Percentiles rank a stretch among this genome's conserved stretches.
Evolutionary conservation across 2,113 vertebrate genomes (phyloP).

Genomic region (Cyprinus carpio): DNA sequence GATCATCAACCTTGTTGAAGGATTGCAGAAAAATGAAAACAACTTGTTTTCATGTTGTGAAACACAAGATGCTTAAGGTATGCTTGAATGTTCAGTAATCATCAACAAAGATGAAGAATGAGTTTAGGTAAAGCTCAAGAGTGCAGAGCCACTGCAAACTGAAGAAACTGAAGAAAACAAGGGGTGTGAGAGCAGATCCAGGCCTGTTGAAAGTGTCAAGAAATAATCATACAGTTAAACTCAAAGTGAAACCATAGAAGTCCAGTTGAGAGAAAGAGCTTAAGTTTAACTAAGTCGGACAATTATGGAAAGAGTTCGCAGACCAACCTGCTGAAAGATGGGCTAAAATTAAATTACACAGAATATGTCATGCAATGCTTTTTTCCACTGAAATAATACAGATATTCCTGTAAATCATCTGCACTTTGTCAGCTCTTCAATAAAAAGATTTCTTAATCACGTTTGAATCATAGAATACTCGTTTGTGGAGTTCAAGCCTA

Average conservation of each 20-base stretch:
- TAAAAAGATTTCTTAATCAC: background rate
- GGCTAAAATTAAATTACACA: background rate
- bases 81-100: conserved; percentile 9
- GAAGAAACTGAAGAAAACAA: background rate
- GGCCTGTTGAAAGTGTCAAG: background rate
- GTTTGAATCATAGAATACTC: background rate
- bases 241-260: background rate
- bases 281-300: background rate
- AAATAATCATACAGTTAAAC: background rate
- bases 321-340: background rate
- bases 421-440: background rate
- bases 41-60: background rate
- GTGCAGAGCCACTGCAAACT: background rate
- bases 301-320: background rate
- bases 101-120: conserved; percentile 3
- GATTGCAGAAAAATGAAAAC: conserved; percentile 2
- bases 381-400: background rate
- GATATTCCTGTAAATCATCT: background rate
- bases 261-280: background rate
- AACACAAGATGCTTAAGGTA: background rate
- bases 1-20: background rate
- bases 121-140: background rate
- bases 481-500: background rate
- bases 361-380: background rate
- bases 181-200: background rate